phyloP scores from a whole-genome alignment of 2,113 vertebrate species.

The Trematomus loennbergii region DNA sequence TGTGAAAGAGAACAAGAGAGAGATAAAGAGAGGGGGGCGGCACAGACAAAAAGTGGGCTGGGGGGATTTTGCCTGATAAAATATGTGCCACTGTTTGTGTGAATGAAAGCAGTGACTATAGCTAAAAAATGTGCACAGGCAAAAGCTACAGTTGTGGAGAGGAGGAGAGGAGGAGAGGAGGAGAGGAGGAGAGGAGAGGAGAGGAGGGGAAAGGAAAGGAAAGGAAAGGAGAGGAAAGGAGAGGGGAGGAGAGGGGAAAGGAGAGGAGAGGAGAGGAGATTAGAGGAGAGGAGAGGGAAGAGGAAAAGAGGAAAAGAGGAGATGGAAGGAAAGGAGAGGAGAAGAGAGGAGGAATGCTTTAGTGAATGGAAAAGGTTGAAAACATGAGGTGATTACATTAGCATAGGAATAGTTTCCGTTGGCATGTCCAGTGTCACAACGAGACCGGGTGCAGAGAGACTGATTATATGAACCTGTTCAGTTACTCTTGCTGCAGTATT shows the following conservation, averaged over 20 bases:
- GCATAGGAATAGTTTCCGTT: slow-evolving; percentile 52
- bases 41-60: slow-evolving; percentile 72
- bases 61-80: slow-evolving; percentile 79
- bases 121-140: slow-evolving; percentile 72
- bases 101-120: slow-evolving; percentile 83
- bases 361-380: slow-evolving; percentile 46
- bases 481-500: too few species aligned
- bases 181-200: background rate
- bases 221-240: background rate
- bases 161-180: background rate
- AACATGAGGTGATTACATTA: slow-evolving; percentile 62
- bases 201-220: slow-evolving; percentile 18
- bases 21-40: slow-evolving; percentile 69
- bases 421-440: slow-evolving; percentile 36
- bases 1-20: slow-evolving; percentile 81
- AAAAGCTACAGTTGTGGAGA: slow-evolving; percentile 62
- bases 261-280: background rate
- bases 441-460: slow-evolving; percentile 5
- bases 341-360: slow-evolving; percentile 38
- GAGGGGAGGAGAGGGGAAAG: background rate
- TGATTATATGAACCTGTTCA: slow-evolving; percentile 13
- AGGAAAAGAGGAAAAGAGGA: background rate
- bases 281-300: background rate
- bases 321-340: slow-evolving; percentile 3
- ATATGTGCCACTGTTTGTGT: slow-evolving; percentile 82